Percentiles rank a stretch among this genome's conserved stretches.
These are phyloP conservation scores for Semaprochilodus insignis DNA, from an alignment of 2,797 vertebrate species.

Conservation along the genomic window DNA sequence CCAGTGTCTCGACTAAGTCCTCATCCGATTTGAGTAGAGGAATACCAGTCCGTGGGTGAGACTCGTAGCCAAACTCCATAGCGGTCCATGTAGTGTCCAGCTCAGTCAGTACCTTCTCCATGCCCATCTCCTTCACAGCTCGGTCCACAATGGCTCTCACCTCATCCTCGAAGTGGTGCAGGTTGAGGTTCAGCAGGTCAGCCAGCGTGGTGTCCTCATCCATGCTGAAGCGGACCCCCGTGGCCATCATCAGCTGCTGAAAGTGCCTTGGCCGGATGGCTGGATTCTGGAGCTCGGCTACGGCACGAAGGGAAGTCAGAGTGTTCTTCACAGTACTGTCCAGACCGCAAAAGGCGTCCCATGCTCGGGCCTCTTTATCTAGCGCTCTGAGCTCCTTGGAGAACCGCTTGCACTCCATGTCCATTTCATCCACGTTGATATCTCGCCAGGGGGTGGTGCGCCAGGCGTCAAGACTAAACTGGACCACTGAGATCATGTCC, in stretches of 20 bases:
- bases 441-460: conserved; percentile 86
- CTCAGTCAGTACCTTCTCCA: conserved; percentile 93
- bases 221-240: conserved; percentile 87
- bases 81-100: conserved; percentile 88
- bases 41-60: conserved; percentile 79
- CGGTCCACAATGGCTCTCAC: conserved; percentile 92
- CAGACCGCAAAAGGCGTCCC: conserved; percentile 89
- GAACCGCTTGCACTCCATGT: conserved; percentile 88
- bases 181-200: conserved; percentile 88
- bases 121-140: conserved; percentile 93
- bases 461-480: conserved; percentile 86
- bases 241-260: conserved; percentile 89
- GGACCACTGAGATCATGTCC: conserved; percentile 87
- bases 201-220: conserved; percentile 85
- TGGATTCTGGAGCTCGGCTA: conserved; percentile 91
- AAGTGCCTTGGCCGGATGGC: conserved; percentile 92
- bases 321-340: conserved; percentile 89
- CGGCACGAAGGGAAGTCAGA: conserved; percentile 85
- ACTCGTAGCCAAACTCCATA: conserved; percentile 91
- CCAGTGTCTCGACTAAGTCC: conserved; percentile 91
- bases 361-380: conserved; percentile 89
- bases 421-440: conserved; percentile 92
- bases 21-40: conserved; percentile 85
- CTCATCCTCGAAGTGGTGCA: conserved; percentile 92
- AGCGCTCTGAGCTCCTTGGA: conserved; percentile 85